Base-by-base conservation (phyloP, 35 echinoderm and acorn worm species). In the Nesometra sesokonis region DNA sequence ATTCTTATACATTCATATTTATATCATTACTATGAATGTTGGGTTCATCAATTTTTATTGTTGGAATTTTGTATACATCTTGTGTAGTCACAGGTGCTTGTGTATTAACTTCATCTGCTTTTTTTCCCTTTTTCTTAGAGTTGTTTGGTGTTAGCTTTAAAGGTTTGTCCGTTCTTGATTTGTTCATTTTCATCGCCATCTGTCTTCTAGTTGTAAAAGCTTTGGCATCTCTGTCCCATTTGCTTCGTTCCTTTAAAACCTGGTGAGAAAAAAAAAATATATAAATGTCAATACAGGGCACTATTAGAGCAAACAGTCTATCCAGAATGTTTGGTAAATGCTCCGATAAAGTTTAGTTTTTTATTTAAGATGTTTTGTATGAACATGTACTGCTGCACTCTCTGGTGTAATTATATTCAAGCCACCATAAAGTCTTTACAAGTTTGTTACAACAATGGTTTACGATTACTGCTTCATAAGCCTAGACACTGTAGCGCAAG, bases 131-230 rank as follows among this genome's bases (percentile, higher is more conserved):
- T 67, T 67, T 67, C 7, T 5, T 43, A 43, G 52, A 67, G 23
- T 67, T 67, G 52, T 67, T 67, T 27, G 52, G 52, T 67, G 52
- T 67, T 67, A 67, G 21, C 23, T 67, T 67, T 9, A 67, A 67
- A 2, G 88, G 88, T 31, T 36, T 91, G 84, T 97, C 94, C 29
- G 94, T 97, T 77, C 94, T 32, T 76, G 87, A 86, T 47, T 89
- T 97, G 88, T 98, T 92, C 32, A 94, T 86, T 77, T 94, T 76
- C 32, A 98, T 98, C 1, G 92, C 86, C 78, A 86, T 86, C 30
- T 84, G 76, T 77, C 95, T 37, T 36, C 91, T 88, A 0, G 83
- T 36, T 36, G 91, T 87, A 80, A 98, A 98, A 76, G 88, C 79
- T 17, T 67, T 79, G 27, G 92, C 88, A 79, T 87, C 81, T 85